Base-by-base conservation (phyloP, 1,140 invertebrate species). In the Cotesia glomerata region DNA sequence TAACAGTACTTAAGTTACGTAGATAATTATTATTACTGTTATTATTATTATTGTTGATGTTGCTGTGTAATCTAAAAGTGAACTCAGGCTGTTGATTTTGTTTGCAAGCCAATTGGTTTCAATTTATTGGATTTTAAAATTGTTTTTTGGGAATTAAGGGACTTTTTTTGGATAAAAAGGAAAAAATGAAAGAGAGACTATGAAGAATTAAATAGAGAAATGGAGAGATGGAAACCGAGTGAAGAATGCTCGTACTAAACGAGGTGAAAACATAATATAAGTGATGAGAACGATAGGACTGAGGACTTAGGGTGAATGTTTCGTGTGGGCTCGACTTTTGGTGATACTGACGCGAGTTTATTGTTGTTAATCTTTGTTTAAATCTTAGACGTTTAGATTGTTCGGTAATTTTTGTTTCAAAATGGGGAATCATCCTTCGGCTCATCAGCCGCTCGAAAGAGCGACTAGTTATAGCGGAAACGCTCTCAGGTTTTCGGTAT, bases 401-500 rank as follows among this genome's bases (percentile, higher is more conserved):
- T 16, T 52, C 2, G 52, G 39, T 36, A 16, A 62, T 56, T 68
- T 18, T 34, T 69, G 2, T 56, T 58, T 18, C 71, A 82, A 84
- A 79, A 92, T 92, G 91, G 91, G 91, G 75, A 92, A 92, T 83
- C 91, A 91, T 85, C 90, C 90, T 73, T 91, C 91, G 61, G 90
- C 91, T 77, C 91, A 92, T 83, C 90, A 92, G 78, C 91, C 91
- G 66, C 86, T 92, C 76, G 90, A 91, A 76, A 88, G 89, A 81
- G 88, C 86, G 72, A 80, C 81, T 76, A 83, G 78, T 76, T 81
- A 84, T 77, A 74, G 78, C 77, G 81, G 81, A 77, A 86, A 86
- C 79, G 84, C 80, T 75, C 79, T 86, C 78, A 85, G 86, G 72
- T 77, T 86, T 71, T 87, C 86, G 85, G 86, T 87, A 86, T 32